Base-by-base conservation (phyloP, 1,140 invertebrate species). In the Monomorium pharaonis region DNA sequence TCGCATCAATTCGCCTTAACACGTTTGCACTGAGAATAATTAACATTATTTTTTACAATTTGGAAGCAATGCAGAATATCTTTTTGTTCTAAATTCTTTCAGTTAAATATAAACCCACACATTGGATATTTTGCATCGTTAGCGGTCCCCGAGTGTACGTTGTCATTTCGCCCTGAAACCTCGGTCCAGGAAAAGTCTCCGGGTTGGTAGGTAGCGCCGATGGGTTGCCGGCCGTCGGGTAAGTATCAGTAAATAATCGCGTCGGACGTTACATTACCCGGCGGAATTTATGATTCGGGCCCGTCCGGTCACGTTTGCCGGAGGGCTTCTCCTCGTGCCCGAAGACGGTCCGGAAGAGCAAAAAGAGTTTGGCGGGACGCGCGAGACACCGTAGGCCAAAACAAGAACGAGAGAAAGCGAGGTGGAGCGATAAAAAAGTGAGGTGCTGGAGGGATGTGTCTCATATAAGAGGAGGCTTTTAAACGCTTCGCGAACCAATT, bases 211-310 rank as follows among this genome's bases (percentile, higher is more conserved):
- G 76, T 88, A 76, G 89, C 91, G 75, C 91, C 77, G 84, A 86
- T 88, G 84, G 92, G 87, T 92, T 88, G 67, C 81, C 42, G 88
- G 84, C 63, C 85, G 91, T 91, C 91, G 88, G 70, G 89, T 94
- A 94, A 94, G 94, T 94, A 94, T 94, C 94, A 90, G 92, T 94
- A 94, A 94, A 94, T 94, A 94, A 94, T 94, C 93, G 93, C 88
- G 89, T 60, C 89, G 92, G 94, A 94, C 94, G 91, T 94, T 94
- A 91, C 92, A 94, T 94, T 94, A 94, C 91, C 91, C 90, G 62
- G 24, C 86, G 92, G 93, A 94, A 94, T 94, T 94, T 94, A 94
- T 94, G 94, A 94, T 94, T 94, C 90, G 91, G 90, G 58, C 75
- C 86, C 92, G 92, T 93, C 88, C 93, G 92, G 92, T 92, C 89